Conservation (phyloP, 2,113 vertebrate genomes). For the Chlamydotis undulata region DNA sequence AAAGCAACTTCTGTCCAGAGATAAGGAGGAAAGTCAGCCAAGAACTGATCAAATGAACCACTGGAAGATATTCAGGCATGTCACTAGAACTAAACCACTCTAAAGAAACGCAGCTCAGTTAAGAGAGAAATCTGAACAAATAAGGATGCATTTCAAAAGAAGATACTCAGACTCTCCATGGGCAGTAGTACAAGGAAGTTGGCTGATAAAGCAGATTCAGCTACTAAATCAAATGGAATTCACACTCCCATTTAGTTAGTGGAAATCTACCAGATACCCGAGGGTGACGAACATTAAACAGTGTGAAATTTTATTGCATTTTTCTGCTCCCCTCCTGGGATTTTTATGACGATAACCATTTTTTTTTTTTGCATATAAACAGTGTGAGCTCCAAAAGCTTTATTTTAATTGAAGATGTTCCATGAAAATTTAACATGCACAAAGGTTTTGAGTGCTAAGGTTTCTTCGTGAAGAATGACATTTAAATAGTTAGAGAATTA, state of each 20-base stretch:
- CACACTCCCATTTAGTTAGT: slow-evolving; percentile 61
- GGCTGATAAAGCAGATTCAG: slow-evolving; percentile 36
- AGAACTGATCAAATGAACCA: background rate
- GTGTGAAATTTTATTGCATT: slow-evolving; percentile 68
- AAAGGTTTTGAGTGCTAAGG: background rate
- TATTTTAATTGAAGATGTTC: slow-evolving; percentile 52
- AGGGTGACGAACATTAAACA: slow-evolving; percentile 72
- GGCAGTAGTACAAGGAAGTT: slow-evolving; percentile 25
- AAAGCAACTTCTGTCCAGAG: background rate
- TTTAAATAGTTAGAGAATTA: slow-evolving; percentile 38
- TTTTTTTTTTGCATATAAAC: slow-evolving; percentile 39
- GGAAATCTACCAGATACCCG: slow-evolving; percentile 64
- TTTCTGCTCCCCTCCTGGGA: slow-evolving; percentile 60
- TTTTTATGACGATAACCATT: slow-evolving; percentile 47
- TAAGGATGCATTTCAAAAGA: background rate
- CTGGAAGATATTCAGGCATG: background rate
- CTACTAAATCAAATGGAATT: slow-evolving; percentile 49
- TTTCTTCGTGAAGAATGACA: slow-evolving; percentile 29
- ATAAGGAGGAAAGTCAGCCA: background rate
- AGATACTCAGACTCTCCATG: background rate
- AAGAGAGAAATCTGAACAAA: slow-evolving; percentile 21
- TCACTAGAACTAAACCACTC: slow-evolving; percentile 18
- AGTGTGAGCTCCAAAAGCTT: slow-evolving; percentile 49
- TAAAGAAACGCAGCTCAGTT: background rate
- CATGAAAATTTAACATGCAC: slow-evolving; percentile 50